Percentiles rank a stretch among this genome's conserved stretches.
Evolutionary conservation across 2,797 vertebrate genomes (phyloP).

Genomic region (Gallirallus australis): DNA sequence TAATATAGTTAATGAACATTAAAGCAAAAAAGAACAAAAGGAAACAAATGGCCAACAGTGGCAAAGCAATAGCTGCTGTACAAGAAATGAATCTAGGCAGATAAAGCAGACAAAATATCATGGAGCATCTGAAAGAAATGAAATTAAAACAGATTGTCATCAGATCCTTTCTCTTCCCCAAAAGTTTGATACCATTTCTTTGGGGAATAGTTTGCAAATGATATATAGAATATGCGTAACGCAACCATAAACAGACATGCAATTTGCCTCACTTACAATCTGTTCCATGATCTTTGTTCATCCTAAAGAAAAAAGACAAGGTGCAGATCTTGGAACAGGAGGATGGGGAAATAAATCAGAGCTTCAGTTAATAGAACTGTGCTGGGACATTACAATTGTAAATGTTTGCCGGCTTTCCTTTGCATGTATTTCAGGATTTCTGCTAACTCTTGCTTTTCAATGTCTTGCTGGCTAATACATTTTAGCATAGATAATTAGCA

Average conservation of each 20-base stretch:
- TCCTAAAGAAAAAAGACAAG: constrained; percentile 63
- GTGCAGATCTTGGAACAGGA: constrained; percentile 48
- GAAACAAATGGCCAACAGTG: constrained; percentile 10
- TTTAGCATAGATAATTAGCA: not conserved
- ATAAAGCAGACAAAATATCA: constrained; percentile 57
- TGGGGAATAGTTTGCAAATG: constrained; percentile 78
- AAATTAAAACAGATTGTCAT: constrained; percentile 78
- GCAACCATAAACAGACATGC: constrained; percentile 74
- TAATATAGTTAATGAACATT: constrained; percentile 46
- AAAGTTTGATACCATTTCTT: constrained; percentile 79
- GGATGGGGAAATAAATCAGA: constrained; percentile 64
- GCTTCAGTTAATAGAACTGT: constrained; percentile 68
- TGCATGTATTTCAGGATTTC: constrained; percentile 61
- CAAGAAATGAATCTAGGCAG: constrained; percentile 50
- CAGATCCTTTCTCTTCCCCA: constrained; percentile 64
- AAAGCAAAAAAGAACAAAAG: constrained; percentile 60
- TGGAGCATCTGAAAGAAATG: constrained; percentile 72
- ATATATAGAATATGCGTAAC: constrained; percentile 74
- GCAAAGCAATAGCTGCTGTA: constrained; percentile 23
- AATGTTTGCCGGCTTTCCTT: constrained; percentile 31
- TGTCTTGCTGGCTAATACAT: constrained; percentile 7
- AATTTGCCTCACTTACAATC: constrained; percentile 78
- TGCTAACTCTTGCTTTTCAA: constrained; percentile 25
- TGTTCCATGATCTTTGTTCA: constrained; percentile 78
- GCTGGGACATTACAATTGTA: constrained; percentile 5